Evolutionary conservation across 1,140 invertebrate genomes (phyloP).

Genomic region (Dicyema japonicum): DNA sequence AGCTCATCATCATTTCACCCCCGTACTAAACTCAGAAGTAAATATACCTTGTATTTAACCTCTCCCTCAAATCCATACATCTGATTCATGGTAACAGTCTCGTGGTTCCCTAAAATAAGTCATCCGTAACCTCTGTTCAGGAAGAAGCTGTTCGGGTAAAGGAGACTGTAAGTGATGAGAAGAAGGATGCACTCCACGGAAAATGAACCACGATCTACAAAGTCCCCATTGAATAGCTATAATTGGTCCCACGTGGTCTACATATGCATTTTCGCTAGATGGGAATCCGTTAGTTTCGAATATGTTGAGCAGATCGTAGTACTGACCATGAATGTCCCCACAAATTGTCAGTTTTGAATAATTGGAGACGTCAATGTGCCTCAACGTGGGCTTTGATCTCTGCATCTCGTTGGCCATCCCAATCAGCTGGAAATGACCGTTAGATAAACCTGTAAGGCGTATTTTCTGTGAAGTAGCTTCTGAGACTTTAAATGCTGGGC

Average conservation of each 20-base stretch:
- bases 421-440: constrained; percentile 54
- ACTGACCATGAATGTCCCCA: constrained; percentile 98
- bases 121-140: constrained; percentile 48
- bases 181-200: constrained; percentile 95
- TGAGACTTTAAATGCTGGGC: constrained; percentile 60
- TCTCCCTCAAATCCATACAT: constrained; percentile 96
- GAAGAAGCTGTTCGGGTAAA: constrained; percentile 83
- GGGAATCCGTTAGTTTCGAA: constrained; percentile 81
- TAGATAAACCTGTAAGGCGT: constrained; percentile 71
- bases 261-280: constrained; percentile 69
- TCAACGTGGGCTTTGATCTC: constrained; percentile 41
- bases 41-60: constrained; percentile 43
- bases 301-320: constrained; percentile 85
- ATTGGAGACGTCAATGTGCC: constrained; percentile 40
- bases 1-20: constrained; percentile 63
- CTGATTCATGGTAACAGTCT: constrained; percentile 87
- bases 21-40: constrained; percentile 20
- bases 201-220: constrained; percentile 91
- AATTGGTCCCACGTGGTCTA: constrained; percentile 20
- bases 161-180: constrained; percentile 71
- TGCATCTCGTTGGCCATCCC: too few relatives aligned
- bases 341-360: constrained; percentile 82
- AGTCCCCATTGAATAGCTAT: constrained; percentile 79
- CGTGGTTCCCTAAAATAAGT: constrained; percentile 51
- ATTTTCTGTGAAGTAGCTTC: constrained; percentile 71